Evolutionary conservation across 1,140 invertebrate genomes (phyloP).

Genomic region (Brachionus sp.): DNA sequence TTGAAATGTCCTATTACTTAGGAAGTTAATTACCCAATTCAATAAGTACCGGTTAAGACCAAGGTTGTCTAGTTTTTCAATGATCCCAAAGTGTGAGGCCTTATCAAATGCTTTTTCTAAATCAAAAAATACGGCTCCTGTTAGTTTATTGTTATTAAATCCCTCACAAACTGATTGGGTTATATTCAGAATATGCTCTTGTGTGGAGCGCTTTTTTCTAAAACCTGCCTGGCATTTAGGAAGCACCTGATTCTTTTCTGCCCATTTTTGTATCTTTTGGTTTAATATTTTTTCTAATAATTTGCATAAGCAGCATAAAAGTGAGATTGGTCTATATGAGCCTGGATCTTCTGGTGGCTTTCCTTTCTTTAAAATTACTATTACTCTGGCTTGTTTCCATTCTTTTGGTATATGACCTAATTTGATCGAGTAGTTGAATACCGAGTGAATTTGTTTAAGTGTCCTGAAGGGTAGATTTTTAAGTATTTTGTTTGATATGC

Average conservation of each 20-base stretch:
- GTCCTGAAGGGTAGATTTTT: conserved; percentile 25
- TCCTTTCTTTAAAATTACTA: conserved; percentile 47
- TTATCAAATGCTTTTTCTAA: conserved; percentile 58
- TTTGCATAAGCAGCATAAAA: conserved; percentile 44
- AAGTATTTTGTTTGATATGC: conserved; percentile 31
- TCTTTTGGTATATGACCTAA: conserved; percentile 39
- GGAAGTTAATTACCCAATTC: background rate
- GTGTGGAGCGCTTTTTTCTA: conserved; percentile 51
- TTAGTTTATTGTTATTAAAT: conserved; percentile 52
- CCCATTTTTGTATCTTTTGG: background rate
- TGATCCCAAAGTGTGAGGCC: conserved; percentile 54
- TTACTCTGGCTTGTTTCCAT: conserved; percentile 46
- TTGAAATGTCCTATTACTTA: background rate
- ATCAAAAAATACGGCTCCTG: conserved; percentile 49
- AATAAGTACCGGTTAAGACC: background rate
- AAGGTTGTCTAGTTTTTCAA: conserved; percentile 51
- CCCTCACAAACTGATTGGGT: conserved; percentile 51
- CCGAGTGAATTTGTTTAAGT: background rate
- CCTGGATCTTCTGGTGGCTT: conserved; percentile 38
- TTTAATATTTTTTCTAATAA: conserved; percentile 46
- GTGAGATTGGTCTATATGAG: conserved; percentile 46
- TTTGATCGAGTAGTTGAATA: background rate
- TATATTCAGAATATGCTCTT: conserved; percentile 54
- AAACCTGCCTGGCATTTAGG: conserved; percentile 49
- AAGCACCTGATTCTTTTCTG: conserved; percentile 44